These are phyloP conservation scores for Macaria notata DNA, from an alignment of 2,888 invertebrate genomes.

Conservation along the genomic window DNA sequence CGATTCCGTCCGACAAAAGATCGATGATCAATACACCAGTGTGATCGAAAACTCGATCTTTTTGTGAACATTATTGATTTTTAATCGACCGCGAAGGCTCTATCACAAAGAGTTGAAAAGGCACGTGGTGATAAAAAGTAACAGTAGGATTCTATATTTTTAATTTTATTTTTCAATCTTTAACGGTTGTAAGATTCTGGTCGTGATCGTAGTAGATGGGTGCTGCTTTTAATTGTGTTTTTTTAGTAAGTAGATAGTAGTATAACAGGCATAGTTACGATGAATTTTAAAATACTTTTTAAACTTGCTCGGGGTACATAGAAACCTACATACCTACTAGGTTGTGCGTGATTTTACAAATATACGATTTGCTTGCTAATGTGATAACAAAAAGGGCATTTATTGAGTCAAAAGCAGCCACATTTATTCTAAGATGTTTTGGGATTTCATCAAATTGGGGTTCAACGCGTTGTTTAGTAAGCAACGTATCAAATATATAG, in stretches of 20 bases:
- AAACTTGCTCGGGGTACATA: too few relatives aligned
- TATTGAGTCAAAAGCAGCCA: too few relatives aligned
- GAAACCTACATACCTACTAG: too few relatives aligned
- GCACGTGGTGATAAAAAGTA: slow-evolving; percentile 36
- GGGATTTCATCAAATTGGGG: too few relatives aligned
- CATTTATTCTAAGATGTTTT: too few relatives aligned
- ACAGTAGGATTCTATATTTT: slow-evolving; percentile 15
- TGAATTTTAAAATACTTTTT: too few relatives aligned
- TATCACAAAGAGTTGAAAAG: slow-evolving; percentile 50
- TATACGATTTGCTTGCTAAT: too few relatives aligned
- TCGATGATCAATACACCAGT: slow-evolving; percentile 75
- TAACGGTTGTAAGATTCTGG: slow-evolving; percentile 26
- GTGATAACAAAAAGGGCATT: too few relatives aligned
- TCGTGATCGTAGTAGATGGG: slow-evolving; percentile 15
- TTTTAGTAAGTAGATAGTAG: neutral
- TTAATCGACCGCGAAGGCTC: slow-evolving; percentile 66
- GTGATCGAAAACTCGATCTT: slow-evolving; percentile 70
- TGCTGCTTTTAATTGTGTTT: slow-evolving; percentile 12
- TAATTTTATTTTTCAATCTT: slow-evolving; percentile 20
- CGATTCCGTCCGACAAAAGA: slow-evolving; percentile 74
- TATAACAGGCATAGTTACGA: too few relatives aligned
- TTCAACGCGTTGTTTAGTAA: too few relatives aligned
- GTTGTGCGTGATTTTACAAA: too few relatives aligned
- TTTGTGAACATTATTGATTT: slow-evolving; percentile 75
- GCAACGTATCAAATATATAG: too few relatives aligned